A percentile compares a stretch with the other conserved stretches of the same genome.
Evolutionary conservation across 2,113 vertebrate genomes (phyloP).

Genomic region (Lota lota): DNA sequence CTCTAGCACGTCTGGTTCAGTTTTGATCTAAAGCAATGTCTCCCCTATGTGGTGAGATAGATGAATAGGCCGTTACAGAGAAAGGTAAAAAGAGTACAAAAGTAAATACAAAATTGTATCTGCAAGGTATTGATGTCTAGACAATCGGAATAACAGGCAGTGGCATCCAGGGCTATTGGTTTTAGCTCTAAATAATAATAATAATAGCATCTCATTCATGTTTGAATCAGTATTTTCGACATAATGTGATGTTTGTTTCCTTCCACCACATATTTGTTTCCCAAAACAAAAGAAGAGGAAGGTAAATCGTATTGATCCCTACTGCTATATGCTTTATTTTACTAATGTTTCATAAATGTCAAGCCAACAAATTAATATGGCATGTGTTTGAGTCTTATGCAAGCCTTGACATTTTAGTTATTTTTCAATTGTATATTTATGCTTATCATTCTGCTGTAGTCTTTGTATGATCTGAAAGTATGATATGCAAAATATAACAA

Average conservation of each 20-base stretch:
- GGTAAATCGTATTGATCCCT: background rate
- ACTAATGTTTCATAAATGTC: conserved; percentile 47
- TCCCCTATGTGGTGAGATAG: conserved; percentile 1
- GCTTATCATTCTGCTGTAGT: background rate
- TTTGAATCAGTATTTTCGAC: too few relatives aligned
- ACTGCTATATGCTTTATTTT: conserved; percentile 31
- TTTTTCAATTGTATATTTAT: too few relatives aligned
- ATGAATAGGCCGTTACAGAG: background rate
- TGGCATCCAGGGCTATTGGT: too few relatives aligned
- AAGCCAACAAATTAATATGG: conserved; percentile 48
- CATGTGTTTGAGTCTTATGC: conserved; percentile 54
- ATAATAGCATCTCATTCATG: too few relatives aligned
- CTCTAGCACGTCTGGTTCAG: too few relatives aligned
- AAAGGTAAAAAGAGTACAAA: too few relatives aligned
- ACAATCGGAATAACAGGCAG: too few relatives aligned
- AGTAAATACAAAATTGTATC: too few relatives aligned
- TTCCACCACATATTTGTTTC: conserved; percentile 33
- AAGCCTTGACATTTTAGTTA: conserved; percentile 21
- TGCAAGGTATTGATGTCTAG: too few relatives aligned
- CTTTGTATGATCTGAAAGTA: too few relatives aligned
- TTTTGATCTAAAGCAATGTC: background rate
- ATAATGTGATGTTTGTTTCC: conserved; percentile 4
- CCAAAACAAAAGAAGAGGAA: conserved; percentile 81
- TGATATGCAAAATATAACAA: too few relatives aligned
- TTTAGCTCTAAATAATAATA: too few relatives aligned